Conservation (phyloP, 2,888 invertebrate species). For the Lithophane socia region DNA sequence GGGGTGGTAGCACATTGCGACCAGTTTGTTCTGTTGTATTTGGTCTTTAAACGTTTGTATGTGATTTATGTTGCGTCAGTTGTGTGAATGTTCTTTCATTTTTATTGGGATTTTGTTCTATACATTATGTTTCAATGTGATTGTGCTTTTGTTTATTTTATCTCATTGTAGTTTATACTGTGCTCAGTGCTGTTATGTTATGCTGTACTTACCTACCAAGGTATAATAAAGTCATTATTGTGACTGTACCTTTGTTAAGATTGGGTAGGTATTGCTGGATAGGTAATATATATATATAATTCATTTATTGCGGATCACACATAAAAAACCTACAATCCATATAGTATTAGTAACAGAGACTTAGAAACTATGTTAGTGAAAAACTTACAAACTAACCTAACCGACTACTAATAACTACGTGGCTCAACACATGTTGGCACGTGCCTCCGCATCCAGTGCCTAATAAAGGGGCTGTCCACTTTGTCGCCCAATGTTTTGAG, state of each 20-base stretch:
- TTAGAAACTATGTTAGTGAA: no score
- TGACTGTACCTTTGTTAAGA: background rate
- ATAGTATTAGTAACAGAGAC: no score
- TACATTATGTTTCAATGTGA: background rate
- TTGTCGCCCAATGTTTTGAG: no score
- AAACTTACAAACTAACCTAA: no score
- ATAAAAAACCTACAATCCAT: no score
- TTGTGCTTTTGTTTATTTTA: background rate
- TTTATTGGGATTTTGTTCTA: background rate
- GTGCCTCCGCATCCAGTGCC: no score
- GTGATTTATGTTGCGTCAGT: slow-evolving; percentile 1
- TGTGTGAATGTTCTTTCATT: background rate
- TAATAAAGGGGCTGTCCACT: no score
- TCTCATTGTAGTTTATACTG: background rate
- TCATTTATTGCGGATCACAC: no score
- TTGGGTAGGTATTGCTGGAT: background rate
- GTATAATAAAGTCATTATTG: background rate
- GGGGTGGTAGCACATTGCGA: slow-evolving; percentile 39
- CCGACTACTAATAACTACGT: no score
- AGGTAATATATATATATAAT: no score
- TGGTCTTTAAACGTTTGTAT: slow-evolving; percentile 1
- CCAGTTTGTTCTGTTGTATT: slow-evolving; percentile 1
- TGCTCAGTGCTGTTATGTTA: background rate
- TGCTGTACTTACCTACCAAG: background rate
- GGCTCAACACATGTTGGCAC: no score